These are phyloP conservation scores for Staurois parvus DNA, from an alignment of 2,797 vertebrate species.

Conservation along the genomic window DNA sequence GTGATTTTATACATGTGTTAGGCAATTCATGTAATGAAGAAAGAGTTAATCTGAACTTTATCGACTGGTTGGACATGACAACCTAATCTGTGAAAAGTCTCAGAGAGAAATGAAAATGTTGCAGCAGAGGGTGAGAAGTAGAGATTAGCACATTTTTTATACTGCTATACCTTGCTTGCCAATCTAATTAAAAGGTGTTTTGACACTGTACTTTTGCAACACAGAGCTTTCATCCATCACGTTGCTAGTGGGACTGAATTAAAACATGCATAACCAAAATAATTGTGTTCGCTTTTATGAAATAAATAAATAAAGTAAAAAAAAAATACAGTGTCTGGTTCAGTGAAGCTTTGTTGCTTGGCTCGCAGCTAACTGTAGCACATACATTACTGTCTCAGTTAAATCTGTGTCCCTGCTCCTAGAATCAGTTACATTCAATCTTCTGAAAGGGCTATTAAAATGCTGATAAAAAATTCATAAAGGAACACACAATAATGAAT, in stretches of 20 bases:
- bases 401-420: constrained; percentile 83
- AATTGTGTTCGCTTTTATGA: constrained; percentile 31
- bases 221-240: constrained; percentile 51
- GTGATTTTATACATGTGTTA: neutral
- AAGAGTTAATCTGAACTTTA: constrained; percentile 52
- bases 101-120: constrained; percentile 56
- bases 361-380: constrained; percentile 80
- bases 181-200: constrained; percentile 63
- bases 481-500: constrained; percentile 88
- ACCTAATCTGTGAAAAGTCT: constrained; percentile 58
- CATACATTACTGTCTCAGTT: constrained; percentile 84
- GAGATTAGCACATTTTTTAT: constrained; percentile 60
- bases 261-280: constrained; percentile 51
- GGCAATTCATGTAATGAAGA: neutral
- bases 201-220: constrained; percentile 55
- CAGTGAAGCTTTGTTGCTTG: constrained; percentile 75
- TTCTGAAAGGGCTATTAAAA: constrained; percentile 89
- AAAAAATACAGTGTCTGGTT: constrained; percentile 66
- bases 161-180: constrained; percentile 58
- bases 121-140: constrained; percentile 50
- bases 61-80: constrained; percentile 50
- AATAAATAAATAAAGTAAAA: neutral
- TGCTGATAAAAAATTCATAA: constrained; percentile 90
- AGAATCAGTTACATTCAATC: constrained; percentile 86
- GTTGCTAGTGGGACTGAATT: constrained; percentile 45